phyloP scores from a whole-genome alignment of 2,797 vertebrate genomes.

The Chaenodraco wilsoni region DNA sequence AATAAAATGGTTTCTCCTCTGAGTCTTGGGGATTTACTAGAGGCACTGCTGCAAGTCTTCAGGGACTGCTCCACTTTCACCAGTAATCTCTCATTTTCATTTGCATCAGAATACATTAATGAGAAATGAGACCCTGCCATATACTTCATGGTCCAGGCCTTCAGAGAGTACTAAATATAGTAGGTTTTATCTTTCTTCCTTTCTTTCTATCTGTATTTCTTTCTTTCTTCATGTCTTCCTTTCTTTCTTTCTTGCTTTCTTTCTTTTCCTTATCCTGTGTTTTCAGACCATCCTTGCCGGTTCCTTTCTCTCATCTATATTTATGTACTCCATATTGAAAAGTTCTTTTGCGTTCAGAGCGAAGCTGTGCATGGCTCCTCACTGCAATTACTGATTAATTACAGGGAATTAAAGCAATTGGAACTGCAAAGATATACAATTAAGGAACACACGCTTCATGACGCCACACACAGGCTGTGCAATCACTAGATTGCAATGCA shows the following conservation, averaged over 20 bases:
- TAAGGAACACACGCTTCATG: constrained; percentile 85
- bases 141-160: constrained; percentile 55
- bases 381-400: constrained; percentile 90
- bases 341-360: constrained; percentile 82
- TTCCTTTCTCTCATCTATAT: constrained; percentile 83
- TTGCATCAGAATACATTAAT: constrained; percentile 70
- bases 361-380: constrained; percentile 82
- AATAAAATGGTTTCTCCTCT: constrained; percentile 20
- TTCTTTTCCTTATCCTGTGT: constrained; percentile 40
- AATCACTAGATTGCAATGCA: constrained; percentile 83
- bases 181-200: not conserved
- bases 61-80: constrained; percentile 65
- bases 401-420: constrained; percentile 90
- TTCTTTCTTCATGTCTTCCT: constrained; percentile 24
- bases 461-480: constrained; percentile 77
- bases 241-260: constrained; percentile 16
- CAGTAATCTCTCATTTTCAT: constrained; percentile 69
- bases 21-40: constrained; percentile 44
- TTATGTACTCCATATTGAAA: constrained; percentile 86
- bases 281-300: constrained; percentile 61
- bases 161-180: constrained; percentile 71
- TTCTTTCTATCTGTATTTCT: constrained; percentile 4
- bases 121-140: constrained; percentile 64
- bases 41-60: constrained; percentile 47
- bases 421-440: constrained; percentile 88